Evolutionary conservation across 2,113 vertebrate genomes (phyloP).

Genomic region (Ellobius talpinus): DNA sequence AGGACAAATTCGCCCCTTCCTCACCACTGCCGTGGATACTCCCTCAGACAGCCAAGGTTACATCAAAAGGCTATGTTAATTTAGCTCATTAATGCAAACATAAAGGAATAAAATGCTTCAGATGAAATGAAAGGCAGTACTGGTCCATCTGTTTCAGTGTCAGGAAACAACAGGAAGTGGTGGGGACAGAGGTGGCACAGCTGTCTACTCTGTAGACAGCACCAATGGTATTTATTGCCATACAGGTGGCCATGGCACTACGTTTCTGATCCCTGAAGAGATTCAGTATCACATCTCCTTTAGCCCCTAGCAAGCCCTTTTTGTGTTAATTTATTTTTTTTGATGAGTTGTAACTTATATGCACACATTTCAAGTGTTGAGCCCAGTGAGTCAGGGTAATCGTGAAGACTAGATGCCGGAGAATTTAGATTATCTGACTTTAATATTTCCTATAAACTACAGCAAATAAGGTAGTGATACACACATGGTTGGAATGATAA

Average conservation of each 20-base stretch:
- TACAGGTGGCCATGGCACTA: background rate
- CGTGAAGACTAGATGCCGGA: background rate
- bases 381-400: background rate
- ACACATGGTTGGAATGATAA: background rate
- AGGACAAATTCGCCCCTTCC: background rate
- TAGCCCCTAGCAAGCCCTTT: background rate
- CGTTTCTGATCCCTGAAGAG: slow-evolving; percentile 20
- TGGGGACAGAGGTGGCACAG: background rate
- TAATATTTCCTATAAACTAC: background rate
- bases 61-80: background rate
- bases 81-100: background rate
- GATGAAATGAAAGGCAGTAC: background rate
- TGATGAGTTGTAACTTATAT: background rate
- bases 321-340: slow-evolving; percentile 16
- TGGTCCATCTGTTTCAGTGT: background rate
- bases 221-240: background rate
- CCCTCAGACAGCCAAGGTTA: background rate
- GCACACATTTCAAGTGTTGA: background rate
- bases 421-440: slow-evolving; percentile 16
- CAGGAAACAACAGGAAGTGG: background rate
- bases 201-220: background rate
- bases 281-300: background rate
- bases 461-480: background rate
- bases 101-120: background rate
- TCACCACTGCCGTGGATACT: background rate